A percentile compares a stretch with the other conserved stretches of the same genome.
Evolutionary conservation across 2,888 invertebrate species (phyloP).

Genomic region (Cactoblastis cactorum): DNA sequence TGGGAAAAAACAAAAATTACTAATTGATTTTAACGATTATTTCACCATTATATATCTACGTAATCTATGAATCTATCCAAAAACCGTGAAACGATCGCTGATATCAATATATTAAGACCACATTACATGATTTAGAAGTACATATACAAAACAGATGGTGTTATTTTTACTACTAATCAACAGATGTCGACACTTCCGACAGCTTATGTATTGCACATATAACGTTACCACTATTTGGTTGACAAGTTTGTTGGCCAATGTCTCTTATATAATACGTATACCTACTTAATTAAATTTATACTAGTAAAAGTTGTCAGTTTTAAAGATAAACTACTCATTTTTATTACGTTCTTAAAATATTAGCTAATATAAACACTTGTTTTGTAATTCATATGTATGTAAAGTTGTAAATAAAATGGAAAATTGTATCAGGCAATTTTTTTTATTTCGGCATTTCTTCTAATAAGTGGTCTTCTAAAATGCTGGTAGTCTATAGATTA

Average conservation of each 20-base stretch:
- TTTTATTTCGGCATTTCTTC: too few relatives aligned
- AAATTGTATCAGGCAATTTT: too few relatives aligned
- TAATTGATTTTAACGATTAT: too few relatives aligned
- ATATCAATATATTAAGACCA: background rate
- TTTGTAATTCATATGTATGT: too few relatives aligned
- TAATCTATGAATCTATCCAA: too few relatives aligned
- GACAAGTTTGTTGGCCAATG: slow-evolving; percentile 66
- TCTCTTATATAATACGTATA: slow-evolving; percentile 54
- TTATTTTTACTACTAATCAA: slow-evolving; percentile 49
- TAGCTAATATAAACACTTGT: too few relatives aligned
- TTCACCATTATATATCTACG: too few relatives aligned
- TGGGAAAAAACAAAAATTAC: too few relatives aligned
- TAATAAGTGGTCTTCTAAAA: too few relatives aligned
- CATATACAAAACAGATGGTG: slow-evolving; percentile 47
- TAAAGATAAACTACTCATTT: slow-evolving; percentile 15
- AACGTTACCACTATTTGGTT: slow-evolving; percentile 55
- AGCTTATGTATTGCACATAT: slow-evolving; percentile 48
- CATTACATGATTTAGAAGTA: background rate
- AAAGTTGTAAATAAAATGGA: too few relatives aligned
- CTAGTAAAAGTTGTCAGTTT: slow-evolving; percentile 35
- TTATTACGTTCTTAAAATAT: background rate
- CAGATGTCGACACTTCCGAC: slow-evolving; percentile 65
- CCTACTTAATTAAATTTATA: slow-evolving; percentile 23
- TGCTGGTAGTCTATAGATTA: too few relatives aligned
- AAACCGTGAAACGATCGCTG: too few relatives aligned